A percentile compares a stretch with the other conserved stretches of the same genome.
These are phyloP conservation scores for Falco punctatus DNA, from an alignment of 2,113 vertebrate genomes.

Conservation along the genomic window DNA sequence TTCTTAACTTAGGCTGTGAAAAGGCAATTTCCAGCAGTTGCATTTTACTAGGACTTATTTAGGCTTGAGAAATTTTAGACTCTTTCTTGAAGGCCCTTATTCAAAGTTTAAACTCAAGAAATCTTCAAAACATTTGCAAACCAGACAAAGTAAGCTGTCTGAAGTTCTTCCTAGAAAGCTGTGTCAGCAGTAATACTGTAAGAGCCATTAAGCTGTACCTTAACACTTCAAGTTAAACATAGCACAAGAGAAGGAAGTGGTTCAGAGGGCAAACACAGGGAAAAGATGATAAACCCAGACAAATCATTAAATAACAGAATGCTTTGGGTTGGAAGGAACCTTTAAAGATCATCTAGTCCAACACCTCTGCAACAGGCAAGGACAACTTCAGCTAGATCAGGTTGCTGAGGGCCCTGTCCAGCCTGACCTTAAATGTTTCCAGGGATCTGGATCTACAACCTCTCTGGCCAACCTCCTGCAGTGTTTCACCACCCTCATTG, in stretches of 20 bases:
- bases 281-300: neutral
- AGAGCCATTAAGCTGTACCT: neutral
- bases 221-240: neutral
- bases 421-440: too few species aligned
- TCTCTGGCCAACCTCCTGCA: too few species aligned
- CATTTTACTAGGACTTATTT: neutral
- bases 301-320: neutral
- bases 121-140: neutral
- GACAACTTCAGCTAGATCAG: too few species aligned
- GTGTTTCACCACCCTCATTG: too few species aligned
- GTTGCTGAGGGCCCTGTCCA: too few species aligned
- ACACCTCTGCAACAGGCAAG: too few species aligned
- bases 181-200: neutral
- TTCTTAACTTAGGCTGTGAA: neutral
- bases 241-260: neutral
- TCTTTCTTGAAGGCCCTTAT: neutral
- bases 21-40: neutral
- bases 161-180: neutral
- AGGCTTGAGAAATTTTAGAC: neutral
- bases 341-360: too few species aligned
- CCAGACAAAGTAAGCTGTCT: neutral
- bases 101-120: neutral
- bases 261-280: neutral
- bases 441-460: too few species aligned
- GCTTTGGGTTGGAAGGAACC: too few species aligned